Base-by-base conservation (phyloP, 2,113 vertebrate genomes). In the Pithys albifrons region DNA sequence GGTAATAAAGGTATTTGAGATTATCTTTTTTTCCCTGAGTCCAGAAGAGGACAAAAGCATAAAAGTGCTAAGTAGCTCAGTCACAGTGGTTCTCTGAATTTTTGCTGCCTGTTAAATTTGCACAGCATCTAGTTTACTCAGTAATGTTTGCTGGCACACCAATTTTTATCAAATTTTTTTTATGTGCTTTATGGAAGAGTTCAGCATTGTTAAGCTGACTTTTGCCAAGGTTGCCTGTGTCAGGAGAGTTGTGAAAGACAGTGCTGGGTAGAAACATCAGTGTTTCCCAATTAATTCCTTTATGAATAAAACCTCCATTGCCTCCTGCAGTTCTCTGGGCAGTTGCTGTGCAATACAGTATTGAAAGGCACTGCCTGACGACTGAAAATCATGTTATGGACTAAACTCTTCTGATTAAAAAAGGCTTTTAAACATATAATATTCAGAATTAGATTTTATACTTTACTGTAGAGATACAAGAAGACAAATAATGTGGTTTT, bases 211-310 rank as follows among this genome's bases (percentile, higher is more conserved):
- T 48, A 45, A 79, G 24, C 9, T 85, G 64, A 55, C 27, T 77
- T 92, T 45, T 66, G n/a, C 37, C 1, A 1, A 90, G 41, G 23
- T 78, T 62, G 18, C 24, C 8, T 8, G 1, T 59, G 48, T 92
- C 24, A 66, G 69, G 27, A 19, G 75, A 59, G 8, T 48, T 24
- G 23, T 0, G 0, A 8, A 41, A 27, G 31, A n/a, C 31, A 20
- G 39, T 19, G 22, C 54, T 69, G 31, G 13, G 4, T n/a, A 27
- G 76, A 51, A 70, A 25, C 9, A 12, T 11, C 1, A 2, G 7
- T 65, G 10, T 58, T 76, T 77, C 31, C 46, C 55, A 39, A 17
- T 28, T 59, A 11, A 20, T 27, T 67, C 29, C 10, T 84, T 62
- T 64, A 7, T 86, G 43, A 2, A 7, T 73, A 43, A 41, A 79